Evolutionary conservation across 2,113 vertebrate species (phyloP).

Genomic region (Lepus americanus): DNA sequence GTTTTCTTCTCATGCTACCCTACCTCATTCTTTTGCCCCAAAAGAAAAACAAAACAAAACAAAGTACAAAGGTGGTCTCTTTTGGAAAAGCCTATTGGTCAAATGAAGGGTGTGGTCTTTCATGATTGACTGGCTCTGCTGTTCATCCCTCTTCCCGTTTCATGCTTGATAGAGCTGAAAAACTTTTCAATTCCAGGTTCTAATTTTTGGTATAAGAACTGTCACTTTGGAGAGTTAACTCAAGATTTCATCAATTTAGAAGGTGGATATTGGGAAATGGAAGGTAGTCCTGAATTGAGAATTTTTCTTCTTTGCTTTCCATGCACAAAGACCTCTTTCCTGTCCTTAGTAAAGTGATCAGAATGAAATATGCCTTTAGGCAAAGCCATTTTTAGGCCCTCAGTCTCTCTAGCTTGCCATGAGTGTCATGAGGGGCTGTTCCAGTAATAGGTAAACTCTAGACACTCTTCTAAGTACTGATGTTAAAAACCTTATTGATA

Average conservation of each 20-base stretch:
- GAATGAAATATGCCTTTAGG: constrained; percentile 19
- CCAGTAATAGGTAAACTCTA: constrained; percentile 30
- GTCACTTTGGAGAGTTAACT: constrained; percentile 4
- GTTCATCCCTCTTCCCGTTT: constrained; percentile 65
- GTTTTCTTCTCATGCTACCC: not conserved
- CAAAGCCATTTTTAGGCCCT: constrained; percentile 6
- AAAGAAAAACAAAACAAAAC: not conserved
- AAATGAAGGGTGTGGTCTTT: constrained; percentile 62
- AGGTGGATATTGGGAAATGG: constrained; percentile 42
- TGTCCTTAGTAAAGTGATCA: constrained; percentile 20
- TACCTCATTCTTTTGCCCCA: not conserved
- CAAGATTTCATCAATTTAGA: constrained; percentile 31
- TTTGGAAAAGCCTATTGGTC: not conserved
- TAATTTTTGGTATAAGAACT: constrained; percentile 61
- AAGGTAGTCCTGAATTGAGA: constrained; percentile 47
- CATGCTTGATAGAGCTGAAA: constrained; percentile 74
- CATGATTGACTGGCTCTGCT: constrained; percentile 42
- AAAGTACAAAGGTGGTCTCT: constrained; percentile 51
- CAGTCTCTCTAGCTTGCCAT: constrained; percentile 12
- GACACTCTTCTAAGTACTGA: constrained; percentile 2
- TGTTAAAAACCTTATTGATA: constrained; percentile 18
- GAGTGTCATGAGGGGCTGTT: not conserved
- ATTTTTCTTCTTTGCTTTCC: constrained; percentile 42
- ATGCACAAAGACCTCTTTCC: constrained; percentile 2
- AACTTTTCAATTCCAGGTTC: constrained; percentile 61